Evolutionary conservation across 2,113 vertebrate species (phyloP).

Genomic region (Hemicordylus capensis): DNA sequence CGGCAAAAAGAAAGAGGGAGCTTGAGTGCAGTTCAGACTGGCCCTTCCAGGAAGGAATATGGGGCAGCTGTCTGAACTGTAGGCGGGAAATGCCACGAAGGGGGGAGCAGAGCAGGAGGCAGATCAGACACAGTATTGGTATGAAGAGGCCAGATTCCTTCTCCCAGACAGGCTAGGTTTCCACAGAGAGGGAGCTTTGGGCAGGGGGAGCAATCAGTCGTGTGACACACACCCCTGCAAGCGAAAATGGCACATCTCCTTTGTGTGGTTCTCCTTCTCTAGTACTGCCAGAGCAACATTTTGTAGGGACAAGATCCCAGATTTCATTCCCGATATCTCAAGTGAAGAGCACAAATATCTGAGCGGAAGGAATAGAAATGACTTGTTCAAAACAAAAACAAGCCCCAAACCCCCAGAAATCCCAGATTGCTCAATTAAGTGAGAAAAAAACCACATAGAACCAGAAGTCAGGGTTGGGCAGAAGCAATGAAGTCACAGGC

Average conservation of each 20-base stretch:
- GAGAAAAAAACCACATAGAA: neutral
- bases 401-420: neutral
- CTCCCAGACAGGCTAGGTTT: neutral
- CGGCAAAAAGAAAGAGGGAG: too few species aligned
- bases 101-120: too few species aligned
- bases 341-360: neutral
- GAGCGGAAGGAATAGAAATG: neutral
- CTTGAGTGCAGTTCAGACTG: too few species aligned
- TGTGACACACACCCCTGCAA: neutral
- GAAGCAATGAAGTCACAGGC: neutral
- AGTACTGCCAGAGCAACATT: neutral
- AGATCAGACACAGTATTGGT: too few species aligned
- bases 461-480: neutral
- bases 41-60: too few species aligned
- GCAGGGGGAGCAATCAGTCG: neutral
- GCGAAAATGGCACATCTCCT: neutral
- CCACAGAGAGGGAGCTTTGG: neutral
- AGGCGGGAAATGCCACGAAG: too few species aligned
- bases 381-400: neutral
- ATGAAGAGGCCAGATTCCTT: neutral
- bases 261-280: neutral
- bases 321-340: neutral
- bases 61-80: too few species aligned
- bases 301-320: neutral
- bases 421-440: neutral